Base-by-base conservation (phyloP, 2,797 vertebrate species). In the Argya squamiceps region DNA sequence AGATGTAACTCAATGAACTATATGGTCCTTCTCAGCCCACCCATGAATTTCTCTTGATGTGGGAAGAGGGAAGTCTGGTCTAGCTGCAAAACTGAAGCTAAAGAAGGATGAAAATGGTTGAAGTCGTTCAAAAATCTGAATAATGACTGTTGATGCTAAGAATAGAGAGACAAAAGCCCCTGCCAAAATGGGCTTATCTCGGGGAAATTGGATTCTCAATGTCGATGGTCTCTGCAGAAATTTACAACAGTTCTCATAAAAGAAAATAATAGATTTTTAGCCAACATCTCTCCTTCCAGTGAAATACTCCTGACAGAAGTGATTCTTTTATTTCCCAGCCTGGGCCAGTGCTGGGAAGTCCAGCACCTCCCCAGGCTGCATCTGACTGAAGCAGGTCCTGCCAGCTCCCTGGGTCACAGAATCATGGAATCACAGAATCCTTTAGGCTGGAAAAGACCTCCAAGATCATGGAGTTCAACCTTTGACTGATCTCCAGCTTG, bases 111-210 rank as follows among this genome's bases (percentile, higher is more conserved):
- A 85, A 91, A 80, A 83, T 0, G 3, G 69, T 32, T 41, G 20
- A 27, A 70, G 32, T 43, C 22, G 29, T 95, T 81, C 4, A 78
- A 84, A 88, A 88, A 69, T 62, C 36, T 53, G 74, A 95, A 81
- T 84, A 88, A 78, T 50, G 55, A 9, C 59, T 84, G 58, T 12
- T 78, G 67, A 68, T 29, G 24, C 63, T 82, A 76, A 94, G 95
- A 82, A 92, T 23, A 95, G 58, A 68, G 44, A 44, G 37, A 29
- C 12, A 43, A 81, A 53, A 24, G 6, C 2, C 11, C 14, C 47
- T 78, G 80, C 77, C 95, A 96, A 84, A 94, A 89, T 36, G 74
- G 74, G 50, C 62, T 96, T 96, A 87, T 94, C 91, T 84, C 10
- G 11, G 86, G 63, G 94, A 94, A 93, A 93, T 15, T 91, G 36